Base-by-base conservation (phyloP, 2,797 vertebrate genomes). In the Micrastur ruficollis region DNA sequence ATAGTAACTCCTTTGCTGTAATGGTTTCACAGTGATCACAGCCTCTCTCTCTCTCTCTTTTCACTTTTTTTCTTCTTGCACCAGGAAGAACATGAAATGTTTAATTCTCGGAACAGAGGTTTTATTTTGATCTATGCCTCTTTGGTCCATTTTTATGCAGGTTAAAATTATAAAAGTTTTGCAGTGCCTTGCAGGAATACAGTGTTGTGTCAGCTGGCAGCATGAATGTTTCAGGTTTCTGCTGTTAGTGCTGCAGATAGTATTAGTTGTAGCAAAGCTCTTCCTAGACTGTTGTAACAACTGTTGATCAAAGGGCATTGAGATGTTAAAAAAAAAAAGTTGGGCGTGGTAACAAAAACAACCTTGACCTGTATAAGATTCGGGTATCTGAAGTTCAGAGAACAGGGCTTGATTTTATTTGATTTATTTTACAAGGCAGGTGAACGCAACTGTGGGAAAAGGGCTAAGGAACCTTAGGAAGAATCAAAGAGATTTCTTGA, bases 261-360 rank as follows among this genome's bases (percentile, higher is more conserved):
- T 82, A 95, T 86, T 83, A 85, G 59, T 63, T 66, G 67, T 70
- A 84, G 82, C 21, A 70, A 70, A 53, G 71, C 81, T 95, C 50
- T 86, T 91, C 72, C 87, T 95, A 71, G 3, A 8, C 44, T 8
- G 2, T 34, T 67, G 19, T 78, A 66, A 56, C 55, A 89, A 63
- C 71, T 34, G 36, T 82, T 58, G 78, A 94, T 92, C 74, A 94
- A 95, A 97, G 78, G 71, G 59, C 78, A 85, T 21, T 56, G 73
- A 85, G 78, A 92, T 66, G 76, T 86, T 90, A 83, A 94, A 89
- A 84, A 58, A 62, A 42, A 62, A 83, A 65, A 93, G 75, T 81
- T 22, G 66, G 59, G 66, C 84, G 86, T 89, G 80, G 63, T 94
- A 76, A 79, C 62, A 66, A 79, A 88, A 94, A 76, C 75, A 89